phyloP scores from a whole-genome alignment of 2,888 invertebrate genomes.

The Cenopis cana region DNA sequence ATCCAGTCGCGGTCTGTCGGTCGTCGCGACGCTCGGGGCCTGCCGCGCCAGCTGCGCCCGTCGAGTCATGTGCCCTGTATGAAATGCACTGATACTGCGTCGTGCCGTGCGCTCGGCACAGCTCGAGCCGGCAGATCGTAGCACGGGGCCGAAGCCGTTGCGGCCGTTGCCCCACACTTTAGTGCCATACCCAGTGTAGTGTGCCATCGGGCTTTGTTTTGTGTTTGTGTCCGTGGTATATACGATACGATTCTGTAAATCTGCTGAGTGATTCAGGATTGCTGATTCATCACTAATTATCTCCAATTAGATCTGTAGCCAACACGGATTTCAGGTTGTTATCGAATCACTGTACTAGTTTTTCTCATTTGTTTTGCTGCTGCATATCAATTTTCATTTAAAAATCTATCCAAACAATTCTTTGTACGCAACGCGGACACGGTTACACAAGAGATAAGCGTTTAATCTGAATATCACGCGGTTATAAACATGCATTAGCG shows the following conservation, averaged over 20 bases:
- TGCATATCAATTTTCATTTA: slow-evolving; percentile 49
- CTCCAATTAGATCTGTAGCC: slow-evolving; percentile 44
- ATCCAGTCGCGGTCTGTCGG: slow-evolving; percentile 85
- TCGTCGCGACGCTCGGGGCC: slow-evolving; percentile 83
- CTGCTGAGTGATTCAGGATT: slow-evolving; percentile 48
- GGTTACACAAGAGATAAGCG: slow-evolving; percentile 76
- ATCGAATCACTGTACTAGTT: slow-evolving; percentile 67
- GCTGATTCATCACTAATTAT: slow-evolving; percentile 42
- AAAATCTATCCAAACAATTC: slow-evolving; percentile 46
- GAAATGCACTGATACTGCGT: slow-evolving; percentile 72
- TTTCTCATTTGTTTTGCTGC: slow-evolving; percentile 49
- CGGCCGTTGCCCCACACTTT: slow-evolving; percentile 48
- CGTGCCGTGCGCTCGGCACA: slow-evolving; percentile 45
- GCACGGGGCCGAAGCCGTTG: slow-evolving; percentile 52
- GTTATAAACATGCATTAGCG: slow-evolving; percentile 78
- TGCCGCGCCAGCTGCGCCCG: slow-evolving; percentile 76
- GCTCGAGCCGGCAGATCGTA: slow-evolving; percentile 46
- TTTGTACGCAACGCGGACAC: slow-evolving; percentile 63
- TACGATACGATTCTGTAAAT: slow-evolving; percentile 28
- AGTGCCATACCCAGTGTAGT: slow-evolving; percentile 61
- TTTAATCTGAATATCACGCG: slow-evolving; percentile 78
- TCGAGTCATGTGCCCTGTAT: slow-evolving; percentile 66
- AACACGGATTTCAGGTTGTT: slow-evolving; percentile 58
- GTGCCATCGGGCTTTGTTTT: slow-evolving; percentile 70
- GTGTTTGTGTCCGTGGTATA: slow-evolving; percentile 57